Conservation (phyloP, 1,140 invertebrate species). For the Yoshiicerus persimilis region DNA sequence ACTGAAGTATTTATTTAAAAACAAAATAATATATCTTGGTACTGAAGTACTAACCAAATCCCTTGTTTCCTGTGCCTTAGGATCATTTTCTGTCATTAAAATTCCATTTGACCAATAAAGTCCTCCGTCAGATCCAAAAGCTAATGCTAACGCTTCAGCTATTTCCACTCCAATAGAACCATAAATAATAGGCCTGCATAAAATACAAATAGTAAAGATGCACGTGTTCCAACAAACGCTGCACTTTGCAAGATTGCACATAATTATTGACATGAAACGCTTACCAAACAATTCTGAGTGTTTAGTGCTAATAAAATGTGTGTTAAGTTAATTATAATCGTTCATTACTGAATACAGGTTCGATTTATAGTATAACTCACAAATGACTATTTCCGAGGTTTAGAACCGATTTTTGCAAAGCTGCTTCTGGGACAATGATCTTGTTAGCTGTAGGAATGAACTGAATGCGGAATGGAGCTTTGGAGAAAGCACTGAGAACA, state of each 20-base stretch:
- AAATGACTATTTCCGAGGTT: conserved; percentile 12
- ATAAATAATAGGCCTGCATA: conserved; percentile 33
- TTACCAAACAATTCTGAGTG: neutral
- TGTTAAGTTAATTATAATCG: neutral
- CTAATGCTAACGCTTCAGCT: conserved; percentile 34
- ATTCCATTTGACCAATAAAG: conserved; percentile 38
- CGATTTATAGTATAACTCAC: conserved; percentile 21
- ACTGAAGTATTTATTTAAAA: too few species aligned
- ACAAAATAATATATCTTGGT: neutral
- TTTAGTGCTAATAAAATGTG: neutral
- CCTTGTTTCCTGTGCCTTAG: conserved; percentile 36
- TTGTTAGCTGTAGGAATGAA: conserved; percentile 57
- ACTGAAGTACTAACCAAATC: conserved; percentile 41
- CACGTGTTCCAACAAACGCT: neutral
- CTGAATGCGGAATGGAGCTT: conserved; percentile 49
- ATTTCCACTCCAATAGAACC: conserved; percentile 36
- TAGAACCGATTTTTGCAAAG: conserved; percentile 50
- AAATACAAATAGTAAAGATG: neutral
- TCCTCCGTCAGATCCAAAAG: conserved; percentile 42
- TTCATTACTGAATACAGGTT: neutral
- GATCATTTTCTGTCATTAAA: conserved; percentile 38
- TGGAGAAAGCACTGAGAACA: conserved; percentile 51
- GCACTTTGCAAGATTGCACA: neutral
- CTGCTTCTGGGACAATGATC: conserved; percentile 56
- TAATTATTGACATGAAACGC: neutral